Conservation (phyloP, 2,888 invertebrate species). For the Stenurella melanura region DNA sequence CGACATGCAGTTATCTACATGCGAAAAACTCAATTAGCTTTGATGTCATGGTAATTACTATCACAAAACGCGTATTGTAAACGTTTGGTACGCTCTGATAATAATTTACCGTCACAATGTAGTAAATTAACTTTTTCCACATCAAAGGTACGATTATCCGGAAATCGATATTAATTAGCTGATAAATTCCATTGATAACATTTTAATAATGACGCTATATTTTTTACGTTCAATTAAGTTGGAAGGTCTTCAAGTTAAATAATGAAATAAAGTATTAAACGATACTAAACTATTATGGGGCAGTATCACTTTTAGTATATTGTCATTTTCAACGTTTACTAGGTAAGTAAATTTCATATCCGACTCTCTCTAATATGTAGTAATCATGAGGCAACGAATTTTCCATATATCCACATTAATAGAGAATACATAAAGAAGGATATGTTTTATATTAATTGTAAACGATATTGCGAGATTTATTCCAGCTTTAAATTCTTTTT, state of each 20-base stretch:
- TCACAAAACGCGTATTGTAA: neutral
- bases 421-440: too few relatives aligned
- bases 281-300: neutral
- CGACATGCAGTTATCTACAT: neutral
- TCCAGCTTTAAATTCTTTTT: too few relatives aligned
- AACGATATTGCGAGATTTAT: too few relatives aligned
- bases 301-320: neutral
- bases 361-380: neutral
- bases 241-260: neutral
- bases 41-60: neutral
- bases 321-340: neutral
- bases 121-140: neutral
- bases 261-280: conserved; percentile 8
- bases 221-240: neutral
- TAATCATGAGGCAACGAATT: neutral
- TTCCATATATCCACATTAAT: neutral
- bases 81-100: neutral
- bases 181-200: conserved; percentile 4
- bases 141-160: neutral
- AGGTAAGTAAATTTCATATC: neutral
- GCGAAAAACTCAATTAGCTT: neutral
- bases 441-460: too few relatives aligned
- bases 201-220: neutral
- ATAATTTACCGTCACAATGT: neutral
- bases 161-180: conserved; percentile 1